Conservation (phyloP, 2,888 invertebrate species). For the Phorcus lineatus region DNA sequence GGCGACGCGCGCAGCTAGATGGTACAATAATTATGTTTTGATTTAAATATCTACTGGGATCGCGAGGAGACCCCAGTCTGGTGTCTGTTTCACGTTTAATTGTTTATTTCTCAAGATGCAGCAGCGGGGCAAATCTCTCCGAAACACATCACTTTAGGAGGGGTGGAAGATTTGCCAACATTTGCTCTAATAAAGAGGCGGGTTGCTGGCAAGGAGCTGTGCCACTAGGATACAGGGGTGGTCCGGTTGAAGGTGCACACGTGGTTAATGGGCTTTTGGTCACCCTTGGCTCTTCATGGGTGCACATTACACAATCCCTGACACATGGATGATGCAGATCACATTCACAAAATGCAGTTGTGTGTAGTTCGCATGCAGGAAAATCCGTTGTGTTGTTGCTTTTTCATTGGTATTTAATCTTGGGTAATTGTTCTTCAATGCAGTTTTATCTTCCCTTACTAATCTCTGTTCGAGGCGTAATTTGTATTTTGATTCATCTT, state of each 20-base stretch:
- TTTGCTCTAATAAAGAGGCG: background rate
- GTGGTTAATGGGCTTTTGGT: background rate
- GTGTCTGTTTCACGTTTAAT: conserved; percentile 13
- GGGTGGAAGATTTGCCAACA: background rate
- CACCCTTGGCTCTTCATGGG: too few species aligned
- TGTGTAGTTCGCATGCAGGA: too few species aligned
- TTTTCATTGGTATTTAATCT: too few species aligned
- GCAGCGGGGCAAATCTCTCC: background rate
- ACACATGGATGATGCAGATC: too few species aligned
- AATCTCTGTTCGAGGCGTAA: too few species aligned
- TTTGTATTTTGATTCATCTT: too few species aligned
- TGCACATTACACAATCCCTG: too few species aligned
- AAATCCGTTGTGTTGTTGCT: too few species aligned
- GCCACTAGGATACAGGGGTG: background rate
- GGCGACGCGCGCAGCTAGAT: background rate
- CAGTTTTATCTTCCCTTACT: too few species aligned
- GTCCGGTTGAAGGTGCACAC: background rate
- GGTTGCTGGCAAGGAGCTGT: background rate
- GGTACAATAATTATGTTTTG: background rate
- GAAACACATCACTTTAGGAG: background rate
- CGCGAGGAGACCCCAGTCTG: background rate
- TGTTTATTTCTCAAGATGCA: conserved; percentile 20
- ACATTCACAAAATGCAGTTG: too few species aligned
- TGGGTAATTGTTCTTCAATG: too few species aligned
- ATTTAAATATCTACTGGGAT: background rate